Conservation (phyloP, 2,797 vertebrate genomes). For the Pagetopsis macropterus region DNA sequence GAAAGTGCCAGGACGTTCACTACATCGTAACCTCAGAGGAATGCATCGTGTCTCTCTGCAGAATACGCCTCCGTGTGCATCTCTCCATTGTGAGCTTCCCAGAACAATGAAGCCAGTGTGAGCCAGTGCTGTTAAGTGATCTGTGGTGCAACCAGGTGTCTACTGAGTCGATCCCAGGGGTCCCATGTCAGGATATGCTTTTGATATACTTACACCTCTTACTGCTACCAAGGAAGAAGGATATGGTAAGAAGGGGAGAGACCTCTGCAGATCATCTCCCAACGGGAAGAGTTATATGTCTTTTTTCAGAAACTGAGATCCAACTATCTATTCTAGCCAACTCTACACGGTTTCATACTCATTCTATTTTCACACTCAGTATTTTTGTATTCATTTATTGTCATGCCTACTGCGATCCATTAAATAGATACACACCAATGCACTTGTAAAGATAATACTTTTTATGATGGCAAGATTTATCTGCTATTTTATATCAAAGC, state of each 20-base stretch:
- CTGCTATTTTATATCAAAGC: conserved; percentile 1
- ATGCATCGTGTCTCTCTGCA: conserved; percentile 54
- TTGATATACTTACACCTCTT: conserved; percentile 45
- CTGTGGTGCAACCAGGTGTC: conserved; percentile 71
- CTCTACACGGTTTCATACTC: not conserved
- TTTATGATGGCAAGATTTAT: not conserved
- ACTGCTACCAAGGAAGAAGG: conserved; percentile 29
- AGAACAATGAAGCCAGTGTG: conserved; percentile 65
- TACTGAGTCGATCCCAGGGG: conserved; percentile 60
- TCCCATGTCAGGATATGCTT: conserved; percentile 52
- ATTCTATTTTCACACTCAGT: not conserved
- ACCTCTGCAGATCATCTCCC: conserved; percentile 35
- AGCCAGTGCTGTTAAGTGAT: conserved; percentile 59
- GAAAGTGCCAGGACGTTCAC: conserved; percentile 45
- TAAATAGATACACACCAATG: conserved; percentile 1
- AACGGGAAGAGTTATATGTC: conserved; percentile 13
- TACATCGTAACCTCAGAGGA: conserved; percentile 63
- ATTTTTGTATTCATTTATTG: conserved; percentile 3
- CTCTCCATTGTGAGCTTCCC: conserved; percentile 54
- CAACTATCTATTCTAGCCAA: conserved; percentile 10
- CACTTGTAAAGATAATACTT: not conserved
- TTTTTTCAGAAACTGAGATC: conserved; percentile 4
- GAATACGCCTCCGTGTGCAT: conserved; percentile 34
- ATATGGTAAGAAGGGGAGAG: conserved; percentile 36
- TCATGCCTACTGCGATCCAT: not conserved